A percentile compares a stretch with the other conserved stretches of the same genome.
Conservation (phyloP, 1,140 invertebrate genomes). For the Drosophila ogumai region DNA sequence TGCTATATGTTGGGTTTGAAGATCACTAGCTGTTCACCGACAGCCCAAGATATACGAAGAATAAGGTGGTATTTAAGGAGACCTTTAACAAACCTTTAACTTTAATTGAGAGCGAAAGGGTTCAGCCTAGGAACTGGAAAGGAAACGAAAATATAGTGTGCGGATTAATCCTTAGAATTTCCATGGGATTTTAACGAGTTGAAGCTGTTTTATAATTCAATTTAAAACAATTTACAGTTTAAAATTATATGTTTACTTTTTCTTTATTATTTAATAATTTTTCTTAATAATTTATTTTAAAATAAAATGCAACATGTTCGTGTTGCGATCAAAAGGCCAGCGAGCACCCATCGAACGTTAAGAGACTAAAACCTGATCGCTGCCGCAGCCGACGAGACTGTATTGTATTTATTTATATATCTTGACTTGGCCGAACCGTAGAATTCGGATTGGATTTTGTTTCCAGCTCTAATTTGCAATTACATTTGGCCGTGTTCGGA, state of each 20-base stretch:
- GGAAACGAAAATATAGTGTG: neutral
- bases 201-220: neutral
- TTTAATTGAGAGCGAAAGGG: neutral
- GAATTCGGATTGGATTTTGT: conserved; percentile 15
- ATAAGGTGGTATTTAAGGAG: neutral
- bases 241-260: neutral
- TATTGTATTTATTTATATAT: neutral
- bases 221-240: neutral
- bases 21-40: neutral
- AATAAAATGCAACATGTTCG: neutral
- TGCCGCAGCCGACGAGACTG: neutral
- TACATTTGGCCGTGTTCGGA: conserved; percentile 41
- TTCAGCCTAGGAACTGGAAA: neutral
- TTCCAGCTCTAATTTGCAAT: conserved; percentile 26
- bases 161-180: neutral
- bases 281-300: no score
- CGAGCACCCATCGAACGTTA: neutral
- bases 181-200: neutral
- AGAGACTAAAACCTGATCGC: neutral
- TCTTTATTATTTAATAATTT: neutral
- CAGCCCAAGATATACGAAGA: neutral
- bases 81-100: neutral
- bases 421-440: neutral
- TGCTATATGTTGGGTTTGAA: neutral
- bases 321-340: neutral